Evolutionary conservation across 2,888 invertebrate genomes (phyloP).

Genomic region (Heliconius erato): DNA sequence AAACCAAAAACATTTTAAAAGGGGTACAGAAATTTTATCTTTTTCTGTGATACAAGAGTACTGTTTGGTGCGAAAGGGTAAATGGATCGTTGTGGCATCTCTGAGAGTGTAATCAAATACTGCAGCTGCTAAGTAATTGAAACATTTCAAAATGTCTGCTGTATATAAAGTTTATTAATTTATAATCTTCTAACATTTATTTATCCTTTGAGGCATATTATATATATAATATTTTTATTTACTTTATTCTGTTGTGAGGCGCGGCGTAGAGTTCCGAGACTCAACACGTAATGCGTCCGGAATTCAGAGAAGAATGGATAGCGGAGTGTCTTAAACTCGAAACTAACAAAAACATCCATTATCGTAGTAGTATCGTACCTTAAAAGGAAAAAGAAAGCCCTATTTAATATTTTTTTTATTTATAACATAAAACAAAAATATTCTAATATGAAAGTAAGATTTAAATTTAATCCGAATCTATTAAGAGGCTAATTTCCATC

Average conservation of each 20-base stretch:
- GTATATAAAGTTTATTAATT: neutral
- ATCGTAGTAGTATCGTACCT: neutral
- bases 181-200: neutral
- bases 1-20: neutral
- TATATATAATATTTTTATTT: no score
- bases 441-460: neutral
- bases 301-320: no score
- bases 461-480: slow-evolving; percentile 28
- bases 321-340: no score
- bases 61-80: neutral
- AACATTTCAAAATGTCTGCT: neutral
- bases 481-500: slow-evolving; percentile 15
- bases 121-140: neutral
- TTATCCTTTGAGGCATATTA: no score
- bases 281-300: no score
- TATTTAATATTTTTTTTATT: neutral
- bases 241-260: no score
- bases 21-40: neutral
- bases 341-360: neutral
- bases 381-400: neutral
- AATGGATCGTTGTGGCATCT: neutral
- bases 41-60: neutral
- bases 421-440: neutral
- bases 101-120: slow-evolving; percentile 8
- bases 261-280: no score